Evolutionary conservation across 2,113 vertebrate genomes (phyloP).

Genomic region (Hiodon tergisus): DNA sequence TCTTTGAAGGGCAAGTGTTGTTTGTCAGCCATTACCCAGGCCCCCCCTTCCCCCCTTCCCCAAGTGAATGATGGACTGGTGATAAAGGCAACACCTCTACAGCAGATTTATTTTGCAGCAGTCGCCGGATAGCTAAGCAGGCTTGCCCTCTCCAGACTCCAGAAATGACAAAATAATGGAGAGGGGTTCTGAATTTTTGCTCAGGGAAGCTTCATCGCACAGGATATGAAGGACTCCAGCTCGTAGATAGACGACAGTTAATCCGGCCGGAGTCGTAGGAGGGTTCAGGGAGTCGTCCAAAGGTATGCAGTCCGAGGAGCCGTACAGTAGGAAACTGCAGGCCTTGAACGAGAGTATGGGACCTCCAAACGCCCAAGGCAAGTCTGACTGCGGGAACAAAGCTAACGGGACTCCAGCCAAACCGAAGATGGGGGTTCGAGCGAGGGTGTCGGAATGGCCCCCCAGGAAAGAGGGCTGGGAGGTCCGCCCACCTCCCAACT

Average conservation of each 20-base stretch:
- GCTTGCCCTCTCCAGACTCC: conserved; percentile 34
- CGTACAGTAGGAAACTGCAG: conserved; percentile 87
- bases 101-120: conserved; percentile 2
- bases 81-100: conserved; percentile 39
- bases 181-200: conserved; percentile 42
- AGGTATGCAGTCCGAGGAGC: conserved; percentile 90
- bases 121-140: conserved; percentile 30
- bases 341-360: conserved; percentile 81
- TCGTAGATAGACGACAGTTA: conserved; percentile 69
- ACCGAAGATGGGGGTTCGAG: conserved; percentile 96
- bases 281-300: conserved; percentile 70
- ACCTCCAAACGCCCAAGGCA: conserved; percentile 67
- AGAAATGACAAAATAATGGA: conserved; percentile 59
- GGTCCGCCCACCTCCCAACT: conserved; percentile 66
- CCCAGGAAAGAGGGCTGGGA: conserved; percentile 89
- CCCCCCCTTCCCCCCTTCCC: conserved; percentile 15
- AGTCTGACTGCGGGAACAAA: conserved; percentile 73
- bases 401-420: conserved; percentile 81
- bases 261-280: conserved; percentile 65
- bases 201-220: conserved; percentile 46
- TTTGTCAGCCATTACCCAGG: conserved; percentile 35
- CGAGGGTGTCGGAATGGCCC: conserved; percentile 91
- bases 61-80: conserved; percentile 50
- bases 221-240: conserved; percentile 79
- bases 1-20: conserved; percentile 52